Evolutionary conservation across 37 sponge, comb jelly and placozoan species (phyloP), one percentile per base, ranked within the genome.

Genomic region (Corticium candelabrum): DNA sequence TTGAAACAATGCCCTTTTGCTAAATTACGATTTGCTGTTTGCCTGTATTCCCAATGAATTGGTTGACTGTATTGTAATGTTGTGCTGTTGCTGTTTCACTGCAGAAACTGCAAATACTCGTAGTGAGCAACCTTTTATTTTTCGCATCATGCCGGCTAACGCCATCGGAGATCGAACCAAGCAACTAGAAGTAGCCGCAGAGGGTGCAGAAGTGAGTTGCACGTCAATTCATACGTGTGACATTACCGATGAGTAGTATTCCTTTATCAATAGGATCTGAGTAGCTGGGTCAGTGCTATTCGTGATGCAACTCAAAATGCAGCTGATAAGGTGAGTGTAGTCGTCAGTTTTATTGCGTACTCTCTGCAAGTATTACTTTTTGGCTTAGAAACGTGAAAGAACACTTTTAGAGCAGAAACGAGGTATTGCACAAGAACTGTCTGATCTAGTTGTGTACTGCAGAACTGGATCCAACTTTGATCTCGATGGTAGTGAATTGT

Each of bases 401-500:
- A n/a, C n/a, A n/a, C n/a, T n/a, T n/a, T n/a, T n/a, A 21, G 62
- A 50, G 21, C 15, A 27, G 62, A 50, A 50, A 21, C 11, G 62
- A 50, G 77, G 79, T 67, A 94, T 98, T 3, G 89, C 96, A 37
- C 78, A 80, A 78, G 96, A 94, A 56, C 82, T 98, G 80, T 94
- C 96, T 0, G 96, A 98, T 41, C 57, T 98, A 41, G 87, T 89
- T 40, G 77, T 94, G 31, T 98, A 98, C 83, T 98, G 99, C 40
- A 78, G 89, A 37, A 82, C 95, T 1, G 73, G 62, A 27, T 88
- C 87, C 1, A 88, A 86, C 32, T 91, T 95, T 74, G 67, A 40
- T 1, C 3, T 93, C 50, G 90, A 92, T 7, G 79, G 89, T 90
- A 72, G 80, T 88, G 76, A 35, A 67, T 5, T 41, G 57, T 21